Conservation (phyloP, 1,140 invertebrate species). For the Cyclargus thomasi region DNA sequence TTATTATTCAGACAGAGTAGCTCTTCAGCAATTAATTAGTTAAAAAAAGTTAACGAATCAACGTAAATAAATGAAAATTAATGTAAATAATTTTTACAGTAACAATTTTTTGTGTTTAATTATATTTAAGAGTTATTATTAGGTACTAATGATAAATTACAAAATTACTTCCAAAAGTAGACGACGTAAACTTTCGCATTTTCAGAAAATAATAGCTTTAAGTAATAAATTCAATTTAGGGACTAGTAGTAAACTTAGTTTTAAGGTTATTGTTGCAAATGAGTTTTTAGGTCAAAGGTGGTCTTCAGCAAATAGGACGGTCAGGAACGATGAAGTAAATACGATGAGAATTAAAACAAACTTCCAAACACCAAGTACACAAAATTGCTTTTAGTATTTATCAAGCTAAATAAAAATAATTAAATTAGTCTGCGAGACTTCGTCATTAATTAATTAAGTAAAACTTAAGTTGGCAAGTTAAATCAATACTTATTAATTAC, state of each 20-base stretch:
- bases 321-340: not conserved
- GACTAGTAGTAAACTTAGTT: not conserved
- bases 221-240: too few species aligned
- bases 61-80: too few species aligned
- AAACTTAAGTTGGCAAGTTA: not conserved
- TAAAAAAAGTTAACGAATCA: too few species aligned
- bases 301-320: not conserved
- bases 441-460: not conserved
- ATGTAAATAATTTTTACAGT: too few species aligned
- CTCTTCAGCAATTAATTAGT: too few species aligned
- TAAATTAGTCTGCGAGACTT: conserved; percentile 4
- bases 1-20: not conserved
- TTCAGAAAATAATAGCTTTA: too few species aligned
- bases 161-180: too few species aligned
- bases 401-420: conserved; percentile 9
- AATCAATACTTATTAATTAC: not conserved
- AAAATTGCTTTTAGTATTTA: conserved; percentile 7
- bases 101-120: too few species aligned
- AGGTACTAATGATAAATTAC: too few species aligned
- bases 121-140: too few species aligned
- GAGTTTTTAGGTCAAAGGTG: not conserved
- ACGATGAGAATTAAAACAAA: not conserved
- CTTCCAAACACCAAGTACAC: not conserved
- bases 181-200: too few species aligned
- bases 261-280: not conserved